A percentile compares a stretch with the other conserved stretches of the same genome.
These are phyloP conservation scores for Ceratotherium simum DNA, from an alignment of 2,113 vertebrate species.

Conservation along the genomic window DNA sequence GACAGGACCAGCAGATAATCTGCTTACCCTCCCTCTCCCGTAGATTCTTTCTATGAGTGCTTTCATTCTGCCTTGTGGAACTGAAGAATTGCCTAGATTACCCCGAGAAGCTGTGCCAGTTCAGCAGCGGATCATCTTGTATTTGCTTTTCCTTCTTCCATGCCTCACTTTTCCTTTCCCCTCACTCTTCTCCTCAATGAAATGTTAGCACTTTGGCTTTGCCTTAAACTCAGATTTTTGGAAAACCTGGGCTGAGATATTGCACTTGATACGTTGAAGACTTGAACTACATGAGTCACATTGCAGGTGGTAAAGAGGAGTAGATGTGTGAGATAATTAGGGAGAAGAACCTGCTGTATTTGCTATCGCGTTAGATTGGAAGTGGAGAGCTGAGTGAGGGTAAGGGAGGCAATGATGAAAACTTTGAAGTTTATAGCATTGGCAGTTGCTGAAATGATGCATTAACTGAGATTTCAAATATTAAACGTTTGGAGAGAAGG, in stretches of 20 bases:
- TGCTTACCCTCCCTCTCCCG: background rate
- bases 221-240: background rate
- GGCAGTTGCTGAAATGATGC: background rate
- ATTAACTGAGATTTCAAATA: constrained; percentile 38
- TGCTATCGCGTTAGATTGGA: background rate
- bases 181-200: background rate
- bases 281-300: background rate
- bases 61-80: background rate
- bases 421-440: constrained; percentile 12
- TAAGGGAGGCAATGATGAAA: background rate
- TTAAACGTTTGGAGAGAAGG: background rate
- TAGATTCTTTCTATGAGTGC: background rate
- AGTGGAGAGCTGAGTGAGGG: background rate
- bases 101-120: background rate
- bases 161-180: background rate
- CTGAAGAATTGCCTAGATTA: background rate
- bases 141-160: background rate
- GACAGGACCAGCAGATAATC: background rate
- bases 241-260: background rate
- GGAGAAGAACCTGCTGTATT: background rate
- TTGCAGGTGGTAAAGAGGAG: background rate
- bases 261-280: background rate
- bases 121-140: background rate
- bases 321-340: background rate
- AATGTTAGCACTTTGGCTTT: background rate